A percentile compares a stretch with the other conserved stretches of the same genome.
Conservation (phyloP, 2,888 invertebrate genomes). For the Terebella lapidaria region DNA sequence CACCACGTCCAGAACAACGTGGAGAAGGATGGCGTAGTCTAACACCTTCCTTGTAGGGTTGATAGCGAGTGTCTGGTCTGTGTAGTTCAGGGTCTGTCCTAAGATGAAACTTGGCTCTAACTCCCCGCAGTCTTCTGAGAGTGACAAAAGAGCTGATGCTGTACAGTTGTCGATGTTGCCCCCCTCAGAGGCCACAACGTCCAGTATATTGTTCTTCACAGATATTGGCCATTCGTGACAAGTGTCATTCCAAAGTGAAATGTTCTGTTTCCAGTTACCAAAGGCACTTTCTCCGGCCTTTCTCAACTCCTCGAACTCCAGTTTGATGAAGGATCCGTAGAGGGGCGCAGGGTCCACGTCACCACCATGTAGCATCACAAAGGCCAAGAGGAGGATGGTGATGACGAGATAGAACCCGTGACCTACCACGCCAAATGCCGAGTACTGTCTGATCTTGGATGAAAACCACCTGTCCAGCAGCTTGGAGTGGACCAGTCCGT, state of each 20-base stretch:
- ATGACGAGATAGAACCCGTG: neutral
- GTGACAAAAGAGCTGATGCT: too few relatives aligned
- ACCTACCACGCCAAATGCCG: neutral
- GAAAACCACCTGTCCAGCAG: neutral
- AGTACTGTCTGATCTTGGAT: neutral
- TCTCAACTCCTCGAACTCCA: neutral
- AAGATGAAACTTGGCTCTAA: too few relatives aligned
- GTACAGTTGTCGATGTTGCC: too few relatives aligned
- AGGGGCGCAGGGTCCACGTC: neutral
- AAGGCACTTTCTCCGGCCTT: too few relatives aligned
- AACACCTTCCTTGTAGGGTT: too few relatives aligned
- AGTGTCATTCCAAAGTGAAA: too few relatives aligned
- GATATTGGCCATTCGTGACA: neutral
- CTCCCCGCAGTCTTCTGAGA: too few relatives aligned
- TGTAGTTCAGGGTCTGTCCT: too few relatives aligned
- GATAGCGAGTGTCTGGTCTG: neutral
- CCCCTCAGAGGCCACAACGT: neutral
- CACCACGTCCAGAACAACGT: too few relatives aligned
- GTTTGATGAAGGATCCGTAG: neutral
- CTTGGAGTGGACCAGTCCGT: neutral
- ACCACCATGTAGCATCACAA: neutral
- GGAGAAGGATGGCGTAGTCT: too few relatives aligned
- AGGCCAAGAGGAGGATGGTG: neutral
- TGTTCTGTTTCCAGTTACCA: too few relatives aligned
- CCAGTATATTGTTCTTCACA: neutral